Evolutionary conservation across 2,888 invertebrate species (phyloP).

Genomic region (Drosophila rellima): DNA sequence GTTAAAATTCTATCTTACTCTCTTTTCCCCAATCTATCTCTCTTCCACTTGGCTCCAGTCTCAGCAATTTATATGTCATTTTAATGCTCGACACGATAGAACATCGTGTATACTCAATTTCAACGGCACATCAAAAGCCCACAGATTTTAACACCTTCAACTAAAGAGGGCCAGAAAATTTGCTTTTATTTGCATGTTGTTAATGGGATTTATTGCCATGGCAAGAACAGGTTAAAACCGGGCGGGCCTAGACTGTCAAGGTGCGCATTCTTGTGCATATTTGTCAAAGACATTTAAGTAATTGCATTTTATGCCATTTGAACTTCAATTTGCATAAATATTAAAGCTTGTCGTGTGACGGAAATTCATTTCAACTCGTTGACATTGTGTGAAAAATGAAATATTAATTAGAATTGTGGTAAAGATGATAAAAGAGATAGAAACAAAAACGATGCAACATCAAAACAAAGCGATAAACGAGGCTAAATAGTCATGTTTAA

Average conservation of each 20-base stretch:
- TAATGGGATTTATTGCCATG: constrained; percentile 70
- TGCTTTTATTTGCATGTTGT: constrained; percentile 69
- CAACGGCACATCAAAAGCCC: constrained; percentile 61
- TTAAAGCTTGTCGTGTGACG: constrained; percentile 40
- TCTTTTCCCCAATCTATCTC: background rate
- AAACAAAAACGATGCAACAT: background rate
- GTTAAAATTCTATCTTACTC: constrained; percentile 36
- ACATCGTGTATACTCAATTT: constrained; percentile 1
- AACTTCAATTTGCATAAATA: constrained; percentile 58
- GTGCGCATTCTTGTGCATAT: constrained; percentile 46
- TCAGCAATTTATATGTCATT: constrained; percentile 28
- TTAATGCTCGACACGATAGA: constrained; percentile 28
- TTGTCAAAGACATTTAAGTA: constrained; percentile 76
- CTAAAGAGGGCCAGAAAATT: constrained; percentile 31
- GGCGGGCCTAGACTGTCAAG: background rate
- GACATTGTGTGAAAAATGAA: constrained; percentile 29
- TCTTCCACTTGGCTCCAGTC: background rate
- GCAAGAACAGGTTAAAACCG: constrained; percentile 1
- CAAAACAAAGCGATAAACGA: constrained; percentile 9
- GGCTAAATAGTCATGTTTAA: no score
- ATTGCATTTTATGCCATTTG: constrained; percentile 68
- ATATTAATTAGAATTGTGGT: constrained; percentile 5
- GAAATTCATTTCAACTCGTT: constrained; percentile 54
- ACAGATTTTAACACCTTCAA: constrained; percentile 66
- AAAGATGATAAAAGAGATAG: constrained; percentile 4